phyloP scores from a whole-genome alignment of 2,888 invertebrate genomes.

The Luffia ferchaultella region DNA sequence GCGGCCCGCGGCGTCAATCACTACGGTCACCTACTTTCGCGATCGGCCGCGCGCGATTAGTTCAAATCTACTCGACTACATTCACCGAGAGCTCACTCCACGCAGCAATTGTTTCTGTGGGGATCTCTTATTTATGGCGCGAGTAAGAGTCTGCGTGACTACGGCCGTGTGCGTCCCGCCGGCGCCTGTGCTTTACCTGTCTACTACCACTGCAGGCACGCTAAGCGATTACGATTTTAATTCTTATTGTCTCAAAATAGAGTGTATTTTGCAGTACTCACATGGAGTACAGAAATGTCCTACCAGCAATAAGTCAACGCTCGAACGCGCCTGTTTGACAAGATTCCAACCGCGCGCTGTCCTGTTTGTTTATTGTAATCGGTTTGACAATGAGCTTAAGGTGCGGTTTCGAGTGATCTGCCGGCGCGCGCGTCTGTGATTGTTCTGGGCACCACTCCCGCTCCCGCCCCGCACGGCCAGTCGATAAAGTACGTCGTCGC shows the following conservation, averaged over 20 bases:
- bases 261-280: constrained; percentile 22
- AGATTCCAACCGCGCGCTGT: constrained; percentile 66
- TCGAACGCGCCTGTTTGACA: constrained; percentile 66
- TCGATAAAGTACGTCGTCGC: constrained; percentile 7
- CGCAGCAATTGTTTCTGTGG: constrained; percentile 67
- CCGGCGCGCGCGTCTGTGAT: constrained; percentile 44
- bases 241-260: constrained; percentile 12
- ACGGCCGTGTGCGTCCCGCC: constrained; percentile 29
- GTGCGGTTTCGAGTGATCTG: constrained; percentile 66
- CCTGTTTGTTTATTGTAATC: constrained; percentile 68
- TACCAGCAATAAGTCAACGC: constrained; percentile 66
- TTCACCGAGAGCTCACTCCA: constrained; percentile 62
- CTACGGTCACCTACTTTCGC: constrained; percentile 66
- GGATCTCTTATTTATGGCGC: constrained; percentile 67
- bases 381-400: constrained; percentile 67
- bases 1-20: constrained; percentile 42
- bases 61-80: constrained; percentile 33
- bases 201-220: constrained; percentile 13
- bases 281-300: constrained; percentile 47
- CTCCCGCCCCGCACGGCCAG: constrained; percentile 20
- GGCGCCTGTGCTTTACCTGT: constrained; percentile 63
- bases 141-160: constrained; percentile 31
- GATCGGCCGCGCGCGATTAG: constrained; percentile 60
- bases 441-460: constrained; percentile 51
- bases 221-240: constrained; percentile 22